These are phyloP conservation scores for rat (Rattus norvegicus) DNA, from an alignment of 2,113 vertebrate species.

Conservation along the genomic window GRCr8 NC_086023.1:99209501-99210000, in stretches of 20 bases:
- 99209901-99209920: not conserved
- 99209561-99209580: too few relatives aligned
- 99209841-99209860: not conserved
- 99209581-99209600: not conserved
- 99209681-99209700: not conserved
- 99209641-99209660: not conserved
- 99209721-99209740: not conserved
- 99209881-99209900: not conserved
- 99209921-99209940: not conserved
- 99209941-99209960: not conserved
- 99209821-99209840: not conserved
- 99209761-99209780: not conserved
- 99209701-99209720: not conserved
- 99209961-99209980: not conserved
- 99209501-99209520: not conserved
- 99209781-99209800: not conserved
- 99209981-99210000: not conserved
- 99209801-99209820: not conserved
- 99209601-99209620: not conserved
- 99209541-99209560: not conserved
- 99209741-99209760: not conserved
- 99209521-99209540: not conserved
- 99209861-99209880: not conserved
- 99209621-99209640: not conserved
- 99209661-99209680: not conserved